Evolutionary conservation across 2,113 vertebrate genomes (phyloP), one percentile per base, ranked within the genome.

Genomic region (Garra rufa): DNA sequence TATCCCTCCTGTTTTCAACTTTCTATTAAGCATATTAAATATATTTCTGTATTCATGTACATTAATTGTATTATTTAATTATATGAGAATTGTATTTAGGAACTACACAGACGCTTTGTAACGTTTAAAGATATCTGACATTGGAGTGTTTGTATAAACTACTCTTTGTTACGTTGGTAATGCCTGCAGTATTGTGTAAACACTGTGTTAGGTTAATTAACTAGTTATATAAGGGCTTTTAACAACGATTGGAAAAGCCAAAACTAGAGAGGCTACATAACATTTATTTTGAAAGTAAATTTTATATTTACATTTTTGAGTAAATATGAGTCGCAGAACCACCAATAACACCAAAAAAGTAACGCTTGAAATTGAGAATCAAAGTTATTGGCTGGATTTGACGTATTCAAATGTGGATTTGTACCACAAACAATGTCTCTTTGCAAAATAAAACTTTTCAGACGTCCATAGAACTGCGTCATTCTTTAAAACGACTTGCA

Each of bases 211-310:
- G 73, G n/a, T n/a, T 71, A 55, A 28, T 73, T 14, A 75, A 50
- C 3, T 76, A 61, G 70, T 84, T 26, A 24, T 43, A 78, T 67
- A 86, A 88, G 85, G 87, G 85, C 85, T 88, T 85, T 82, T 75
- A 30, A 50, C 43, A 71, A 59, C 30, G 76, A 52, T 52, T 59
- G 43, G 50, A 11, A 6, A 46, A 82, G 26, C 44, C 7, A 38
- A 30, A 38, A 57, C 19, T 21, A n/a, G 34, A 65, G 34, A 24
- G 4, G 65, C 65, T n/a, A 44, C 10, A 11, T 21, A 1, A 13
- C n/a, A 38, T 28, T 9, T 76, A 26, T 50, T 46, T 59, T 38
- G 14, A 48, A n/a, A 59, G 34, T 15, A 73, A 41, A 73, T 73
- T 76, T 52, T 50, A 34, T 50, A 75, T 50, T 48, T 3, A 76